These are phyloP conservation scores for Eidolon helvum DNA, from an alignment of 2,113 vertebrate genomes.

Conservation along the genomic window DNA sequence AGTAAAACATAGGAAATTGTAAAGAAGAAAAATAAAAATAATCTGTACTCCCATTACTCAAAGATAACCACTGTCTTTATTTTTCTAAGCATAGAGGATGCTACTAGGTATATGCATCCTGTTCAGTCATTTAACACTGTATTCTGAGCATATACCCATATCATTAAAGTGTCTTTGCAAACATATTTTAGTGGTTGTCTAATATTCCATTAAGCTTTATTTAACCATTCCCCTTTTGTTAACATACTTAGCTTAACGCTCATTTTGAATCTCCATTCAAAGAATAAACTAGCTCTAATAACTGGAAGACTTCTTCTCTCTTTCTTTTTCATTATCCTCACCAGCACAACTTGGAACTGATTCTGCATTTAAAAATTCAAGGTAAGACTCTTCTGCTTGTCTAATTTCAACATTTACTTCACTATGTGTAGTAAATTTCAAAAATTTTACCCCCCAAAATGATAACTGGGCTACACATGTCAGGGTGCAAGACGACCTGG, in stretches of 20 bases:
- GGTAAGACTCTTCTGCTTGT: neutral
- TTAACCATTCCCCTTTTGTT: neutral
- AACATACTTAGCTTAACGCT: neutral
- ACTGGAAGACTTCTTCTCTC: neutral
- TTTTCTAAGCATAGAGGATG: neutral
- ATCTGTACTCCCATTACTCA: neutral
- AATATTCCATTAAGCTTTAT: neutral
- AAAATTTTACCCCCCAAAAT: neutral
- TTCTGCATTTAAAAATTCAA: conserved; percentile 7
- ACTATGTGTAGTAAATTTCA: conserved; percentile 3
- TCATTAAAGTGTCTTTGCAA: neutral
- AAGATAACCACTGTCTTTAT: neutral
- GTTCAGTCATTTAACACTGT: neutral
- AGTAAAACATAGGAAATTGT: neutral
- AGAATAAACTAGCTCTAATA: neutral
- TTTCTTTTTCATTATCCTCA: neutral
- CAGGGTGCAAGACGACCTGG: neutral
- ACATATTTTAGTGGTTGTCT: neutral
- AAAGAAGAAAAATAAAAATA: conserved; percentile 32
- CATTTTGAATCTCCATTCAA: conserved; percentile 19
- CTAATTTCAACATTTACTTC: conserved; percentile 11
- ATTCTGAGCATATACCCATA: neutral
- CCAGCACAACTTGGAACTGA: neutral
- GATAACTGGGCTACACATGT: neutral
- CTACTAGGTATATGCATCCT: neutral